phyloP scores from a whole-genome alignment of 2,888 invertebrate genomes.

The Acheta domesticus region DNA sequence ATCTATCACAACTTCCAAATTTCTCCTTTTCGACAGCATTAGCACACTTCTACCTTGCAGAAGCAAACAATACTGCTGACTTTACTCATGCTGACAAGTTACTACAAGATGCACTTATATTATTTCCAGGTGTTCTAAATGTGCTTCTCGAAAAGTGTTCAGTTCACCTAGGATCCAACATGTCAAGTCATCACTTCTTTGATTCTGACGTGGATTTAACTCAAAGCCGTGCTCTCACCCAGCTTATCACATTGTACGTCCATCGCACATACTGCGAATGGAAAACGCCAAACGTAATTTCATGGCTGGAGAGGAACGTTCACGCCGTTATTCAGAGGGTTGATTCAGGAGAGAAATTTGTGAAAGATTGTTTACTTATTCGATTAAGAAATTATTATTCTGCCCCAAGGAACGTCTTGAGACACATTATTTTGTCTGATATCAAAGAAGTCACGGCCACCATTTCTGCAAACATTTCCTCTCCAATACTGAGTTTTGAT shows the following conservation, averaged over 20 bases:
- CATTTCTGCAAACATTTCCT: constrained; percentile 43
- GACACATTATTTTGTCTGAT: constrained; percentile 67
- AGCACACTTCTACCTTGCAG: constrained; percentile 61
- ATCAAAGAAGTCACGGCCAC: constrained; percentile 61
- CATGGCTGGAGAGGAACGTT: constrained; percentile 74
- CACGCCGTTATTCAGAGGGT: constrained; percentile 60
- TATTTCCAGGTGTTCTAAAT: constrained; percentile 75
- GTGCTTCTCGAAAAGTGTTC: constrained; percentile 73
- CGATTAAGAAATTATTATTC: constrained; percentile 60
- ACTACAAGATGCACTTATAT: constrained; percentile 70
- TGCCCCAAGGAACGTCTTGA: constrained; percentile 61
- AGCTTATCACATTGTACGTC: constrained; percentile 71
- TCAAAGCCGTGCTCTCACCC: constrained; percentile 60
- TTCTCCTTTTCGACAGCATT: constrained; percentile 79
- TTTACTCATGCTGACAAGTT: constrained; percentile 54
- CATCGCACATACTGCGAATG: constrained; percentile 71
- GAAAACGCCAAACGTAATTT: constrained; percentile 69
- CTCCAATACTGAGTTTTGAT: constrained; percentile 69
- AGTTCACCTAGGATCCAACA: constrained; percentile 64
- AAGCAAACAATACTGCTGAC: constrained; percentile 45
- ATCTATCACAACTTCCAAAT: constrained; percentile 79
- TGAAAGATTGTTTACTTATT: constrained; percentile 60
- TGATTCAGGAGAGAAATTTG: constrained; percentile 57
- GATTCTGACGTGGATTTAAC: constrained; percentile 45
- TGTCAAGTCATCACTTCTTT: constrained; percentile 56